A percentile compares a stretch with the other conserved stretches of the same genome.
phyloP scores from a whole-genome alignment of 2,888 invertebrate species.

The Amaurobius ferox region DNA sequence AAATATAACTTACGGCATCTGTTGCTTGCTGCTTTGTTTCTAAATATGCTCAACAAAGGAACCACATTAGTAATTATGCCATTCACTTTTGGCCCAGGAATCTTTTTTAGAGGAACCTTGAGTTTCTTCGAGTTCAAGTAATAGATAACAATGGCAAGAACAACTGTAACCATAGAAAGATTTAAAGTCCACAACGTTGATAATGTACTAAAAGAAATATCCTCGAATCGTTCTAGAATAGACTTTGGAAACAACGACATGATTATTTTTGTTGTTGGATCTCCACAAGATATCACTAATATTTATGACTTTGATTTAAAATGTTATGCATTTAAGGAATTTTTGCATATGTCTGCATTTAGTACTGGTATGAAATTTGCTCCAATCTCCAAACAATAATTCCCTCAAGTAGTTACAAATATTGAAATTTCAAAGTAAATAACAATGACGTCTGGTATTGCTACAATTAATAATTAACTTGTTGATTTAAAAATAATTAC shows the following conservation, averaged over 20 bases:
- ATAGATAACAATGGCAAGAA: constrained; percentile 5
- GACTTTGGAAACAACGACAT: constrained; percentile 4
- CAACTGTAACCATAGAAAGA: not conserved
- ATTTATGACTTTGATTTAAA: too few relatives aligned
- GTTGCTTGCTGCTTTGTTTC: constrained; percentile 56
- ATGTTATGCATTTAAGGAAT: too few relatives aligned
- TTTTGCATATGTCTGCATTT: too few relatives aligned
- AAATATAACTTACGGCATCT: constrained; percentile 41
- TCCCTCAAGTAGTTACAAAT: too few relatives aligned
- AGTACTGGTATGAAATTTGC: too few relatives aligned
- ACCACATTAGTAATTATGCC: constrained; percentile 46
- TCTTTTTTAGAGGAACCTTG: constrained; percentile 1
- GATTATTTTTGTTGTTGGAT: not conserved
- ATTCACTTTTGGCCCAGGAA: constrained; percentile 60
- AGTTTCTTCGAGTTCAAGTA: constrained; percentile 3
- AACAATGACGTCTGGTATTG: too few relatives aligned
- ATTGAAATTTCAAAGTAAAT: too few relatives aligned
- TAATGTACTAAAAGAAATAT: not conserved
- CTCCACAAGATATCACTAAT: too few relatives aligned
- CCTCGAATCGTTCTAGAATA: constrained; percentile 7
- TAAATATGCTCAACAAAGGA: constrained; percentile 43
- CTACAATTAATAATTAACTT: too few relatives aligned
- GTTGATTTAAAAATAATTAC: too few relatives aligned
- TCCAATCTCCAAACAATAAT: too few relatives aligned
- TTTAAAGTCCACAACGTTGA: constrained; percentile 10